Base-by-base conservation (phyloP, 2,888 invertebrate species). In the Masnerella sp. region DNA sequence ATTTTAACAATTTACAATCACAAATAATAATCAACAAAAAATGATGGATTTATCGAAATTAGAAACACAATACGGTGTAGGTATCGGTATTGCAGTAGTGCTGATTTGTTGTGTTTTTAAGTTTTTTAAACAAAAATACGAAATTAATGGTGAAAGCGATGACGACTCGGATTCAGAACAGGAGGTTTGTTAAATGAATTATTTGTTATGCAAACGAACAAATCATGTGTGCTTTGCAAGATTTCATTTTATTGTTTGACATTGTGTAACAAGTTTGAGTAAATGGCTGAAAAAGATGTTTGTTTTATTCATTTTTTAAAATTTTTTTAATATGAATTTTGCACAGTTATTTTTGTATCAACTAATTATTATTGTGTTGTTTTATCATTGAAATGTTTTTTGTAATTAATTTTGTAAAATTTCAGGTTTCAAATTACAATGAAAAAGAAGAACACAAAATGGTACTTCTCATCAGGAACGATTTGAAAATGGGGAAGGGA, bases 401-500 rank as follows among this genome's bases (percentile, higher is more conserved):
- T 22, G 5, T n/a, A 18, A 7, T 18, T 15, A 38, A 38, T 14
- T 38, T 15, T 5, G 18, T 40, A n/a, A 7, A 18, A 32, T 43
- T 56, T 43, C n/a, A 43, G 56, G 5, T 14, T 15, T 2, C 14
- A 1, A 38, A 7, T 32, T 8, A n/a, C 22, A 45, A 0, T 42
- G 49, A 14, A 7, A 56, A 67, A 9, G 78, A 77, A 9, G 92
- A 93, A 83, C 92, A 91, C 81, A 95, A 98, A 88, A 89, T 98
- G 88, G 93, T 97, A 4, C 88, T 98, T 76, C 94, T 96, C 1
- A 94, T 97, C 3, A 89, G 97, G 80, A 95, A 92, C 83, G 98
- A 98, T 82, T 89, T 98, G 2, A 95, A 95, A 87, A 98, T 98
- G 98, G 94, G 95, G 9, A 97, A 97, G 89, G 96, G 98, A 0